Percentiles rank a stretch among this genome's conserved stretches.
Conservation (phyloP, 2,888 invertebrate species). For the Minunthozetes semirufus region DNA sequence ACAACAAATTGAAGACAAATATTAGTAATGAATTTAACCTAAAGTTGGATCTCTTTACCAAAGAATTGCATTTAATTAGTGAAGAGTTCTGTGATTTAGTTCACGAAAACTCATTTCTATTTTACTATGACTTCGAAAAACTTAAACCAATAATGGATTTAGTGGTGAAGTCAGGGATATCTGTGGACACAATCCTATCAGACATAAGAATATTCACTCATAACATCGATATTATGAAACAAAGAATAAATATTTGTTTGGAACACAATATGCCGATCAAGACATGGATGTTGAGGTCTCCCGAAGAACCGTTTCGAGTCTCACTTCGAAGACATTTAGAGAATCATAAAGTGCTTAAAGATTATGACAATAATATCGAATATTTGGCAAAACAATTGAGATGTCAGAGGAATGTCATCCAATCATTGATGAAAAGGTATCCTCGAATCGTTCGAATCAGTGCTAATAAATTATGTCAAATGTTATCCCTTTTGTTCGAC, state of each 20-base stretch:
- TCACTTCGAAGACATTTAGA: not conserved
- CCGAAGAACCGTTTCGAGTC: not conserved
- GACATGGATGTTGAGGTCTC: conserved; percentile 23
- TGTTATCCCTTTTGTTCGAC: not conserved
- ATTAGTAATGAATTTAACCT: not conserved
- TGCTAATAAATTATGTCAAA: not conserved
- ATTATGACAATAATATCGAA: conserved; percentile 11
- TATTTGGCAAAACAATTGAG: conserved; percentile 3
- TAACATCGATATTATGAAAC: not conserved
- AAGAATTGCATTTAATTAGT: not conserved
- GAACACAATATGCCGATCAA: conserved; percentile 10
- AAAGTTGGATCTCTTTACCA: not conserved
- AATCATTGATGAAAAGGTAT: not conserved
- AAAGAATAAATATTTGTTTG: not conserved
- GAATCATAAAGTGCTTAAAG: conserved; percentile 5
- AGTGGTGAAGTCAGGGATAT: not conserved
- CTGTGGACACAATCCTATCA: not conserved
- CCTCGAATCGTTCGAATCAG: conserved; percentile 11
- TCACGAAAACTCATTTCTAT: conserved; percentile 10
- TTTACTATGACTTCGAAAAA: conserved; percentile 9
- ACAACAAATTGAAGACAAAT: not conserved
- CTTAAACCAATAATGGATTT: conserved; percentile 1
- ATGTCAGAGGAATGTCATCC: conserved; percentile 1
- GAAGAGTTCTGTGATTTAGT: conserved; percentile 24
- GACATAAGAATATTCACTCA: conserved; percentile 7